Base-by-base conservation (phyloP, 2,888 invertebrate genomes). In the Parelbella ahira region DNA sequence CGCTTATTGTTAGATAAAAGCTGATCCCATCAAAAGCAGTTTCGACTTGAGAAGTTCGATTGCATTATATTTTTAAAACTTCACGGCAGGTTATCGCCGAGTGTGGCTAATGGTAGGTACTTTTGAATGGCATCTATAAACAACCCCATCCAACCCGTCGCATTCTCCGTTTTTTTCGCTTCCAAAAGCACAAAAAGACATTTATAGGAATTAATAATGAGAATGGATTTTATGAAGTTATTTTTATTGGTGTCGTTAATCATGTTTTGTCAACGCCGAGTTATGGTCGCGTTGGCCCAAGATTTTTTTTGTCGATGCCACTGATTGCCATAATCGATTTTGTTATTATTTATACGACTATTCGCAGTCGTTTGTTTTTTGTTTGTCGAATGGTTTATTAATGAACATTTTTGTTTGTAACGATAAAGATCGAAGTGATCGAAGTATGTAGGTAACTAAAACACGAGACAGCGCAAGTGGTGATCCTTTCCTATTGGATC, bases 191-290 rank as follows among this genome's bases (percentile, higher is more conserved):
- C 25, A 49, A 47, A 49, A 48, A 29, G 42, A 49, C 49, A 48
- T 49, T 55, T 61, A 66, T 65, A 59, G 65, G 58, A 70, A 75
- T 76, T 75, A 76, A 76, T 75, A 74, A 70, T 50, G 50, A 49
- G 57, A 60, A 69, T 73, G 63, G 63, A 66, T 68, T 65, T 68
- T 69, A 59, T 63, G 59, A 57, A 53, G 57, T 60, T 63, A 60
- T 60, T 68, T 69, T 68, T 71, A 73, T 72, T 68, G 59, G 39
- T 10, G 45, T 48, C 66, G 65, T 78, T 68, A 63, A 74, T 78
- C 77, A 71, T 72, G 70, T 68, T 75, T 77, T 77, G 77, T 77
- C 76, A 68, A 64, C 75, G 66, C 49, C 45, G 21, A 51, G 54
- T 54, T 58, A 55, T 9, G 12, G 19, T 20, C 7, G 10, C 15